Evolutionary conservation across 2,797 vertebrate species (phyloP), one percentile per base, ranked within the genome.

Genomic region (Mallotus villosus): DNA sequence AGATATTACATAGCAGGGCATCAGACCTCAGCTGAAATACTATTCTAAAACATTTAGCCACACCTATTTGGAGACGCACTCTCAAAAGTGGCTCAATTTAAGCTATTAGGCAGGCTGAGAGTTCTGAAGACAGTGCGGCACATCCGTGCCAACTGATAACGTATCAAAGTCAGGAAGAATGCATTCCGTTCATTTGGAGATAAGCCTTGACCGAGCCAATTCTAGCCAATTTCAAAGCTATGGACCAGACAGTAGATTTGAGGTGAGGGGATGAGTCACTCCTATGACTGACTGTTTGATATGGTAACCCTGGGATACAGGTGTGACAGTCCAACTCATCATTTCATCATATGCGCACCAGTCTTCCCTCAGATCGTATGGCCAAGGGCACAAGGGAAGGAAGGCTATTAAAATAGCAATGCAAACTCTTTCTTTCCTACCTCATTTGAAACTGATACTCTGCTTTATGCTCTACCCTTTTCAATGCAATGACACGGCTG

Each of bases 21-120:
- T 27, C 9, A 32, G 27, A 11, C 29, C 11, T 27, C 11, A 4
- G 27, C 53, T 57, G 32, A 67, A 49, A 67, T 9, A 11, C 19
- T 57, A 32, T 37, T 57, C 51, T 14, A 19, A 22, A 57, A 22
- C 46, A 57, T 67, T 67, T 24, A 25, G 22, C 22, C 12, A 17
- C 27, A 57, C 27, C 19, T 32, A 57, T 68, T 12, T 12, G 9
- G 24, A 27, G 22, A 29, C 21, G 1, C 49, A 53, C 51, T 57
- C 67, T 68, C 53, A 22, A 21, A 27, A 27, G 67, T 17, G n/a
- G n/a, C 6, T 57, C 67, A 17, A 68, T 68, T 57, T 11, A 32
- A 25, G 67, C 53, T 1, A 68, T 34, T 57, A 37, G 29, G 53
- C 9, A 57, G 53, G 9, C 27, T 29, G 34, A 49, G 32, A 34